Base-by-base conservation (phyloP, 2,113 vertebrate species). In the Sciurus niger region DNA sequence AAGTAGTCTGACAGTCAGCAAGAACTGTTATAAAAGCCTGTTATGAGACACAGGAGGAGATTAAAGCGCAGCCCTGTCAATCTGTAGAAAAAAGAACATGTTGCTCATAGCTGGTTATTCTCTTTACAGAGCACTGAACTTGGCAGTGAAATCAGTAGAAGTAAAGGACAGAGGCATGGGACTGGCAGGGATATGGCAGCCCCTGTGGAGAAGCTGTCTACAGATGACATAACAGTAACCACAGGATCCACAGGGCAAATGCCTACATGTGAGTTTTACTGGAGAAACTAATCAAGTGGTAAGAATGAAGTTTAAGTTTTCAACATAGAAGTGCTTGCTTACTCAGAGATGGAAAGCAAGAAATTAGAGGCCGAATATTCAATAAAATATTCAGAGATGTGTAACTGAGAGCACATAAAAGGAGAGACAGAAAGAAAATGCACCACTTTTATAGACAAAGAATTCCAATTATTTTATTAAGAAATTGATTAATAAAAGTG, bases 71-170 rank as follows among this genome's bases (percentile, higher is more conserved):
- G 6, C 28, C 60, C 30, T 22, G 58, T 77, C 58, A 88, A 20
- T 86, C 82, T 74, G 51, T 8, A 76, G 86, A 80, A 80, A 46
- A 96, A 92, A 76, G 8, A 93, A 87, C 60, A 95, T 72, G 65
- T 73, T 83, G 72, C 65, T 95, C 17, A 5, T 53, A 67, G 53
- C 78, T 92, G 68, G 43, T 90, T 89, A 77, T 46, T 88, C 72
- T 73, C 70, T 95, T 93, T 94, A 95, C n/a, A 40, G 32, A 92
- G 63, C 46, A 46, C 9, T 67, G 74, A 96, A 77, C 91, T 34
- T 90, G 90, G 88, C 70, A 87, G 86, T 65, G 63, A 65, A n/a
- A 95, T 76, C 90, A 96, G 89, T 6, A 55, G 79, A 95, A 90
- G 89, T 95, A 96, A 85, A 70, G 20, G 88, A 76, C 78, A 76